Conservation (phyloP, 2,888 invertebrate species). For the Phengaris alcon region DNA sequence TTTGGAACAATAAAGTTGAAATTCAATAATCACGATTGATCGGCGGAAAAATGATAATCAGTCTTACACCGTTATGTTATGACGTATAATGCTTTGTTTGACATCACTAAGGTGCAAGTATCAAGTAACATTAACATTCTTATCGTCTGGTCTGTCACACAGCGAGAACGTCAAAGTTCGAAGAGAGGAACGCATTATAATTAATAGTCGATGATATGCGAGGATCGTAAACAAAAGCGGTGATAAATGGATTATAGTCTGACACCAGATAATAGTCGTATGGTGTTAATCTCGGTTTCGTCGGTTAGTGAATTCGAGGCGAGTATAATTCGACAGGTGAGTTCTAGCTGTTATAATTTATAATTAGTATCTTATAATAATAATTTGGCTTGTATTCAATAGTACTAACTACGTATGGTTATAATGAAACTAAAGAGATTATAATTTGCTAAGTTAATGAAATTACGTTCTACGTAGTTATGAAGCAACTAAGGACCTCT, state of each 20-base stretch:
- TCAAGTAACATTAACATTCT: slow-evolving; percentile 77
- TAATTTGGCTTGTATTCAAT: no score
- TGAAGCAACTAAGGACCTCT: no score
- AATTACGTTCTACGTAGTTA: no score
- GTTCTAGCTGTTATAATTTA: background rate
- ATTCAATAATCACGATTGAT: slow-evolving; percentile 40
- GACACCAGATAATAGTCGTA: slow-evolving; percentile 73
- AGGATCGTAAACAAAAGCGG: slow-evolving; percentile 78
- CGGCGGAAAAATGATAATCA: slow-evolving; percentile 34
- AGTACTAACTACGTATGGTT: no score
- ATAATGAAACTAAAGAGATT: no score
- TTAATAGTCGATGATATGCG: slow-evolving; percentile 79
- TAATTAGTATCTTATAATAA: no score
- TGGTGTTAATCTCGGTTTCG: slow-evolving; percentile 73
- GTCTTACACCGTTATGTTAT: slow-evolving; percentile 42
- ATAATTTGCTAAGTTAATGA: no score
- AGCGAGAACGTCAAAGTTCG: slow-evolving; percentile 77
- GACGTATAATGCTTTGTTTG: slow-evolving; percentile 46
- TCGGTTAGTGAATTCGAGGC: slow-evolving; percentile 50
- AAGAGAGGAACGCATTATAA: slow-evolving; percentile 77
- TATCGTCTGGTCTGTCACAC: slow-evolving; percentile 78
- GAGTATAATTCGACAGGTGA: background rate
- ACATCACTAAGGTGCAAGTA: slow-evolving; percentile 53
- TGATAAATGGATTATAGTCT: slow-evolving; percentile 77
- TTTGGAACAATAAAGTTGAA: slow-evolving; percentile 45